These are phyloP conservation scores for Polypedilum vanderplanki DNA, from an alignment of 1,140 invertebrate species.

Conservation along the genomic window DNA sequence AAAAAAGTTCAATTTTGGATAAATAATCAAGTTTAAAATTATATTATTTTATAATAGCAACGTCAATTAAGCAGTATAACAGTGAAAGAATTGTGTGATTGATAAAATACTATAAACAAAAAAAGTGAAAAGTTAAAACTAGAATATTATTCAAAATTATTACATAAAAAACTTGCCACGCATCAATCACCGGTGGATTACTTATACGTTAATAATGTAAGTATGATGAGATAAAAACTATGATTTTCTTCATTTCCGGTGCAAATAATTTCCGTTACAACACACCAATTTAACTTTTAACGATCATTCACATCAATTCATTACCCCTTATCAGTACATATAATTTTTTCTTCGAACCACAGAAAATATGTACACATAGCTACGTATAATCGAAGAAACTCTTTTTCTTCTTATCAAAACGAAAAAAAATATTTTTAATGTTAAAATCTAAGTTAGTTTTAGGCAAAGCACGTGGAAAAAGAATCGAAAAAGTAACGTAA, in stretches of 20 bases:
- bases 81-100: no score
- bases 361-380: not conserved
- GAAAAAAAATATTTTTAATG: not conserved
- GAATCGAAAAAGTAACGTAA: no score
- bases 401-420: not conserved
- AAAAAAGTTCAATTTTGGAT: no score
- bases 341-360: not conserved
- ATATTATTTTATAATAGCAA: no score
- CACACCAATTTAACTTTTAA: not conserved
- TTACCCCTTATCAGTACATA: slow-evolving; percentile 2
- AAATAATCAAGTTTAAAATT: no score
- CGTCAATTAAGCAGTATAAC: no score
- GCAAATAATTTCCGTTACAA: slow-evolving; percentile 7
- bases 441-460: not conserved
- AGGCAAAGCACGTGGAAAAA: not conserved
- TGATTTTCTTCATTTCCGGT: slow-evolving; percentile 26
- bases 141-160: no score
- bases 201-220: slow-evolving; percentile 18
- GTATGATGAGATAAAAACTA: not conserved
- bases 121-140: no score
- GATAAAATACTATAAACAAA: no score
- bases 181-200: not conserved
- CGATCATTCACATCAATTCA: slow-evolving; percentile 17
- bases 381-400: no score
- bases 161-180: not conserved